Conservation (phyloP, 1,140 invertebrate species). For the Octopus bimaculoides region DNA sequence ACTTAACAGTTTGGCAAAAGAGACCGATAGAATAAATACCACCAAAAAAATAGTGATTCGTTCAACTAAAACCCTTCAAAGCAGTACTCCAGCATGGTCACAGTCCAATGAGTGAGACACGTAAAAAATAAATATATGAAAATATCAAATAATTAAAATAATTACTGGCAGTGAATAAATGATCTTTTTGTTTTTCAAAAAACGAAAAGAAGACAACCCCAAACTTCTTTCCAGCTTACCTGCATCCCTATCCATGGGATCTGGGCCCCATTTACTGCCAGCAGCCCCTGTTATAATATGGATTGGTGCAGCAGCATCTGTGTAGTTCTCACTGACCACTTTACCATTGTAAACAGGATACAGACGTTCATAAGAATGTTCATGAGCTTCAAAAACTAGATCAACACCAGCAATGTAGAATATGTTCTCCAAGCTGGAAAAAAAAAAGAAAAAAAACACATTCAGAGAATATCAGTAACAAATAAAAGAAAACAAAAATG, state of each 20-base stretch:
- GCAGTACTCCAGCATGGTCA: too few species aligned
- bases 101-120: too few species aligned
- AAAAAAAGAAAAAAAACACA: not conserved
- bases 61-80: too few species aligned
- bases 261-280: conserved; percentile 51
- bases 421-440: conserved; percentile 58
- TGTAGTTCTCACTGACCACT: conserved; percentile 68
- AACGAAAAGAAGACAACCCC: too few species aligned
- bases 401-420: conserved; percentile 89
- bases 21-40: too few species aligned
- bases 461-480: not conserved
- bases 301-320: conserved; percentile 82
- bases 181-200: too few species aligned
- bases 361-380: conserved; percentile 93
- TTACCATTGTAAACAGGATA: conserved; percentile 88
- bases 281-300: conserved; percentile 92
- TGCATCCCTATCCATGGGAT: conserved; percentile 19
- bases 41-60: too few species aligned
- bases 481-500: not conserved
- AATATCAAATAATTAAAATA: too few species aligned
- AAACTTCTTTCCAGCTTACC: not conserved
- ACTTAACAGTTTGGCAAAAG: too few species aligned
- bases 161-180: too few species aligned
- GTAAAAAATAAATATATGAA: too few species aligned
- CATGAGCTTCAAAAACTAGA: conserved; percentile 90